Base-by-base conservation (phyloP, 2,888 invertebrate species). In the Leuctra nigra region DNA sequence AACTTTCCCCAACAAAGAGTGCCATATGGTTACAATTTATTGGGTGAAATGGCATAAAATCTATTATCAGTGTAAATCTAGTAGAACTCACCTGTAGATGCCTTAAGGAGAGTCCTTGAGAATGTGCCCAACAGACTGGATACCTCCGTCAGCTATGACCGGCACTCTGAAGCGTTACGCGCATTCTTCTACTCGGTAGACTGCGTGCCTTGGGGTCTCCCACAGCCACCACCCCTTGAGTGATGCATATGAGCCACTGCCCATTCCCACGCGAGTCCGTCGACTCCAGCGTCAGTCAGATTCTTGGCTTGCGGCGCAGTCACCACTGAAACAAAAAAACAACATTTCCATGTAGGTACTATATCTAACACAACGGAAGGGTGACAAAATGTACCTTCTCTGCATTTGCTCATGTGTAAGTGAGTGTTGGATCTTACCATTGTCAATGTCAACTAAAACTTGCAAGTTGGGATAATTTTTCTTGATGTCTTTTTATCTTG, bases 241-340 rank as follows among this genome's bases (percentile, higher is more conserved):
- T 99, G 62, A 98, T 99, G 69, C 99, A 99, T 66, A 99, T 99
- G 97, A 97, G 1, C 99, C 99, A 70, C 91, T 91, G 11, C 99
- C 99, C 98, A 99, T 99, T n/a, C 99, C 99, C 6, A 99, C 94
- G 62, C 98, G 82, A 39, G 74, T 1, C 88, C 97, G 78, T 99
- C 98, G 1, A 90, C 96, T 23, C 99, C 99, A 39, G 96, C 97
- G 64, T 95, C 92, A 66, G 99, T 98, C 33, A 99, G 80, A 75
- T 91, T 94, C 73, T 93, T 94, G 0, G 98, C 98, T 73, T 99
- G 98, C 66, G 84, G 84, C 59, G 90, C 85, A 16, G 98, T 99
- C 0, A 99, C 99, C 64, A 99, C 47, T 47, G 29, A n/a, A 29
- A 47, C 41, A 41, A n/a, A n/a, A n/a, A n/a, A n/a, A n/a, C n/a